These are phyloP conservation scores for Pemphredon lugubris DNA, from an alignment of 2,888 invertebrate genomes.

Conservation along the genomic window DNA sequence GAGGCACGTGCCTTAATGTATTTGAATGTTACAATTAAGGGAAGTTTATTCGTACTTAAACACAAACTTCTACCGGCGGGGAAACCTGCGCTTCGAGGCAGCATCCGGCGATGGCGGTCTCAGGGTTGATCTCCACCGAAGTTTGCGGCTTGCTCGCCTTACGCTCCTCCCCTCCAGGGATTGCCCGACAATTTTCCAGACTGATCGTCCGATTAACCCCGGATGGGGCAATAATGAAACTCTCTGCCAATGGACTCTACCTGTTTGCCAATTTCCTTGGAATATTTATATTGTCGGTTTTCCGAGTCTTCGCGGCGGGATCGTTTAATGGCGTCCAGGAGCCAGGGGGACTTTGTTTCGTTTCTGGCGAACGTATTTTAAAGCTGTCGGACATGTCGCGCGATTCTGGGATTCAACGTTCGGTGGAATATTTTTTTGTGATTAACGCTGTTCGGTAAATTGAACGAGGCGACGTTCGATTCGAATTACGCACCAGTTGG, in stretches of 20 bases:
- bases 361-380: no score
- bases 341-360: background rate
- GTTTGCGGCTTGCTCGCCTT: conserved; percentile 37
- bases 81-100: background rate
- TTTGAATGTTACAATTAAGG: conserved; percentile 31
- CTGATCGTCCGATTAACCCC: conserved; percentile 25
- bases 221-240: conserved; percentile 16
- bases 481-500: no score
- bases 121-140: conserved; percentile 20
- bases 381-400: no score
- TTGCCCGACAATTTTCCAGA: conserved; percentile 4
- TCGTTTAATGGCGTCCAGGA: background rate
- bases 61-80: conserved; percentile 26
- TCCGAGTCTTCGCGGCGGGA: no score
- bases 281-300: background rate
- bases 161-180: background rate
- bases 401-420: no score
- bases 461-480: no score
- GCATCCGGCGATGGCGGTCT: background rate
- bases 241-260: background rate
- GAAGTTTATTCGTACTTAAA: conserved; percentile 39
- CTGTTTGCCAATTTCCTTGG: background rate
- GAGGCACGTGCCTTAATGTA: conserved; percentile 9
- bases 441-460: no score
- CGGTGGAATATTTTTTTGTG: no score